A percentile compares a stretch with the other conserved stretches of the same genome.
Evolutionary conservation across 1,140 invertebrate genomes (phyloP).

Genomic region (Drosophila bipectinata): DNA sequence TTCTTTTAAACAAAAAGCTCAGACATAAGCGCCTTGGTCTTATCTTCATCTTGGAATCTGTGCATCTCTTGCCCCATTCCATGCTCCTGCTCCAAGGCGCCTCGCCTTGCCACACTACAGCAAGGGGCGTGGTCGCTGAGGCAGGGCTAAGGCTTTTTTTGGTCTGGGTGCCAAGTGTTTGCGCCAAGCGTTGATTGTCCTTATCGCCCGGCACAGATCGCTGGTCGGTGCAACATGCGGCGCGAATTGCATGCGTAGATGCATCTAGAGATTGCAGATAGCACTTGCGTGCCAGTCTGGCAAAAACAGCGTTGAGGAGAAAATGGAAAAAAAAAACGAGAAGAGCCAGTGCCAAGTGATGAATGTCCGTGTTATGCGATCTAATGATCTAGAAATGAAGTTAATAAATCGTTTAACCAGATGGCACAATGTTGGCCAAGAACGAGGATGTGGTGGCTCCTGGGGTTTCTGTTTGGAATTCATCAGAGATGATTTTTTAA

Average conservation of each 20-base stretch:
- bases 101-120: constrained; percentile 29
- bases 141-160: constrained; percentile 23
- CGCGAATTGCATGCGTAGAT: constrained; percentile 73
- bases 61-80: constrained; percentile 31
- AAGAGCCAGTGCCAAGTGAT: constrained; percentile 68
- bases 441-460: constrained; percentile 11
- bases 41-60: constrained; percentile 59
- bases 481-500: not conserved
- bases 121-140: constrained; percentile 43
- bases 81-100: constrained; percentile 52
- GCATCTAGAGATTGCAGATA: constrained; percentile 59
- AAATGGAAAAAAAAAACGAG: not conserved
- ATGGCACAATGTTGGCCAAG: constrained; percentile 47
- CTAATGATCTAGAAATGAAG: constrained; percentile 83
- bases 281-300: constrained; percentile 60
- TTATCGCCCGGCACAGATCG: constrained; percentile 63
- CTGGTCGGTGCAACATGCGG: constrained; percentile 28
- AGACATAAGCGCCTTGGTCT: constrained; percentile 36
- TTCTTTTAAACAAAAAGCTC: constrained; percentile 1
- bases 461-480: not conserved
- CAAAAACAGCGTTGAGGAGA: constrained; percentile 28
- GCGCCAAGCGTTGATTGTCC: constrained; percentile 79
- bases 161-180: constrained; percentile 72
- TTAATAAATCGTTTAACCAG: constrained; percentile 83
- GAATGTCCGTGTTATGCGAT: constrained; percentile 83